phyloP scores from a whole-genome alignment of 2,797 vertebrate species.

The Naso thynnoides region DNA sequence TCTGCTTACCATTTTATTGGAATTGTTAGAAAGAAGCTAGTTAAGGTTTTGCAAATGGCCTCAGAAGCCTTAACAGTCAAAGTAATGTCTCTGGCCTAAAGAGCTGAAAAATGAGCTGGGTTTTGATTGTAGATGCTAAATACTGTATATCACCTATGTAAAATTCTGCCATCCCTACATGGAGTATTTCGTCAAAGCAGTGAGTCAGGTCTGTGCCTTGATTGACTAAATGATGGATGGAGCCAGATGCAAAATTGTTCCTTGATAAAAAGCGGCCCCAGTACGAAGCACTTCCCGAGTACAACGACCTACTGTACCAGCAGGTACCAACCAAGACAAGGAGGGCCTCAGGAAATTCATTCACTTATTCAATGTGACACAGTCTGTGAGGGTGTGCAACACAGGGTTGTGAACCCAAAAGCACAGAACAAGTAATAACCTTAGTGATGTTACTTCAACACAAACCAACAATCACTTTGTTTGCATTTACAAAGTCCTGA shows the following conservation, averaged over 20 bases:
- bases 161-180: too few species aligned
- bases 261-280: neutral
- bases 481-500: neutral
- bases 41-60: too few species aligned
- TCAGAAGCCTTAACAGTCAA: neutral
- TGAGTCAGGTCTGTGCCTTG: neutral
- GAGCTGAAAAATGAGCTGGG: neutral
- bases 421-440: conserved; percentile 1
- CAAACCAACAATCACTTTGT: neutral
- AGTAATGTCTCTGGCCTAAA: neutral
- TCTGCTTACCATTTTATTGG: neutral
- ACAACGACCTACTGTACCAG: neutral
- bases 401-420: neutral
- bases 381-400: neutral
- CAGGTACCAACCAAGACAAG: neutral
- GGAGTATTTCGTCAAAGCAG: neutral
- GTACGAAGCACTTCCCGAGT: neutral
- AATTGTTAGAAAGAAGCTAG: neutral
- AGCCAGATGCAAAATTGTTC: conserved; percentile 10
- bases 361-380: neutral
- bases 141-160: neutral
- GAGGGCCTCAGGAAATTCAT: neutral
- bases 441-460: neutral
- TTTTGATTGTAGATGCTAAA: neutral
- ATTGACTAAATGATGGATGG: neutral